phyloP scores from a whole-genome alignment of 2,888 invertebrate genomes.

The Phlogophora meticulosa region DNA sequence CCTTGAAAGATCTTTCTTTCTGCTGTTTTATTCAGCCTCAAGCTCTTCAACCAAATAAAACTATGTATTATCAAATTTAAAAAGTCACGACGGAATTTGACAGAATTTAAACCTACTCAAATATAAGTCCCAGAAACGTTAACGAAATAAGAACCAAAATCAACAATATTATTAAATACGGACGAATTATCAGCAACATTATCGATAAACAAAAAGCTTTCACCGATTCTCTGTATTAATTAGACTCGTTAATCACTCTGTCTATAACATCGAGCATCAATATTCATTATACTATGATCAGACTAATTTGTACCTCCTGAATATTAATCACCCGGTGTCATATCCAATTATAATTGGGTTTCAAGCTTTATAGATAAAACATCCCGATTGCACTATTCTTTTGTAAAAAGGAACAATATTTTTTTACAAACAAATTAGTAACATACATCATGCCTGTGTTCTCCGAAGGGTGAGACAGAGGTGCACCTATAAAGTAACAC shows the following conservation, averaged over 20 bases:
- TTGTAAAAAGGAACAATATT: too few relatives aligned
- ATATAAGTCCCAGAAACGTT: neutral
- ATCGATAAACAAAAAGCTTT: constrained; percentile 26
- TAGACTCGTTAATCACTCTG: constrained; percentile 54
- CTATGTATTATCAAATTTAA: too few relatives aligned
- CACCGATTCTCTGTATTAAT: constrained; percentile 27
- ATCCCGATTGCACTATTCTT: neutral
- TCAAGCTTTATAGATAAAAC: neutral
- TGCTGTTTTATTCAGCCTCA: too few relatives aligned
- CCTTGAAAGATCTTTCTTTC: too few relatives aligned
- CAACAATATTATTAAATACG: neutral
- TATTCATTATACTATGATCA: constrained; percentile 66
- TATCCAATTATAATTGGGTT: constrained; percentile 19
- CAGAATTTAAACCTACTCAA: neutral
- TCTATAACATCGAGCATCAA: constrained; percentile 58
- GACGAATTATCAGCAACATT: constrained; percentile 13
- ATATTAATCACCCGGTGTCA: constrained; percentile 30
- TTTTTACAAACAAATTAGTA: too few relatives aligned
- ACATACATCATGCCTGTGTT: too few relatives aligned
- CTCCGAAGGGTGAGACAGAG: too few relatives aligned
- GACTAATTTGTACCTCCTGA: constrained; percentile 41
- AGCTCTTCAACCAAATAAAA: too few relatives aligned
- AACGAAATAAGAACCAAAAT: neutral
- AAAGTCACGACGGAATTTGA: too few relatives aligned
- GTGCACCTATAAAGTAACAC: too few relatives aligned